Conservation (phyloP, 2,113 vertebrate species). For the Etia nguti region DNA sequence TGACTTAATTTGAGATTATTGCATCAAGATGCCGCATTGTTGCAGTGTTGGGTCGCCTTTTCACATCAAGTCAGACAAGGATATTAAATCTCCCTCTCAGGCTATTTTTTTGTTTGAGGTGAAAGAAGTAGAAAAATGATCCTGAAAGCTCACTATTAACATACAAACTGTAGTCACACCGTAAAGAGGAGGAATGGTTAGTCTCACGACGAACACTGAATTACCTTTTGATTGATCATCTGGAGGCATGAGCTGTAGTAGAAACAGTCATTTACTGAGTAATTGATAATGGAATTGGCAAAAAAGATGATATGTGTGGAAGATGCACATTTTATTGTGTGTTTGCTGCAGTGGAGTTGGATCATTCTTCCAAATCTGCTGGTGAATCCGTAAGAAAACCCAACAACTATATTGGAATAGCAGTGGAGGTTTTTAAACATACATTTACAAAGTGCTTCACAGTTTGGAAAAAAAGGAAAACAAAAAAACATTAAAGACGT, state of each 20-base stretch:
- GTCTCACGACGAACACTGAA: conserved; percentile 22
- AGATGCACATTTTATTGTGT: neutral
- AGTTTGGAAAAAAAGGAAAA: accelerated
- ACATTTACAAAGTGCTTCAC: neutral
- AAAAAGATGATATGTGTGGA: neutral
- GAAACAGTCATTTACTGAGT: neutral
- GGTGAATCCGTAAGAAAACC: neutral
- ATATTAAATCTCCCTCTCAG: conserved; percentile 85
- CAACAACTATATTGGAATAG: neutral
- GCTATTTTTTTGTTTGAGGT: conserved; percentile 56
- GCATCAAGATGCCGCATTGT: conserved; percentile 94
- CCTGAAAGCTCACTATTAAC: conserved; percentile 52
- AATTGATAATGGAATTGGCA: neutral
- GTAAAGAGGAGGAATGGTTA: conserved; percentile 35
- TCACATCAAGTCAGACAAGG: conserved; percentile 79
- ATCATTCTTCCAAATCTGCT: neutral
- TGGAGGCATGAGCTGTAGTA: neutral
- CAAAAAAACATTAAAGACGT: neutral
- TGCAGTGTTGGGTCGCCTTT: conserved; percentile 87
- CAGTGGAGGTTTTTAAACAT: accelerated
- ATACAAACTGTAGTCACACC: conserved; percentile 35
- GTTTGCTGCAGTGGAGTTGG: neutral
- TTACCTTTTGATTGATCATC: conserved; percentile 35
- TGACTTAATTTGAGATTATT: conserved; percentile 99
- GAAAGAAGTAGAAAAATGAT: conserved; percentile 63